Percentiles rank a stretch among this genome's conserved stretches.
Evolutionary conservation across 2,797 vertebrate species (phyloP).

Genomic region (Sebastes minor): DNA sequence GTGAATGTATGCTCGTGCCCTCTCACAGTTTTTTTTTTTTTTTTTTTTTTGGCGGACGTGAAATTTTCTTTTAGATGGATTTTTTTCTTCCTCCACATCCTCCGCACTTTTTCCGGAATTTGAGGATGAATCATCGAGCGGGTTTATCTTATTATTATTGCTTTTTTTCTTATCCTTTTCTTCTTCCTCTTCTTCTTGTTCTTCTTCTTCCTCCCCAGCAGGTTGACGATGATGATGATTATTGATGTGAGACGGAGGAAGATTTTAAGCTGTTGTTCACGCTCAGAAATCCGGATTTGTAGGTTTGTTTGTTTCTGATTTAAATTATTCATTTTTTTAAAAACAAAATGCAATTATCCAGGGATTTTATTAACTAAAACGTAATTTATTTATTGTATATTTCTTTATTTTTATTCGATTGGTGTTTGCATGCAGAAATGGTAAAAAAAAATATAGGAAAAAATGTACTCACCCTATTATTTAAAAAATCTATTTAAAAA

Average conservation of each 20-base stretch:
- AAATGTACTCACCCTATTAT: neutral
- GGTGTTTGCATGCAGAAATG: neutral
- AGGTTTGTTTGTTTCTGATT: constrained; percentile 68
- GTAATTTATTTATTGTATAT: neutral
- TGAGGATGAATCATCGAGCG: constrained; percentile 14
- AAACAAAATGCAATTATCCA: neutral
- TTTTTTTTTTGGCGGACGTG: neutral
- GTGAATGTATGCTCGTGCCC: constrained; percentile 3
- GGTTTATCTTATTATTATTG: neutral
- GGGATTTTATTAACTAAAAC: neutral
- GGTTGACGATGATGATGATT: constrained; percentile 32
- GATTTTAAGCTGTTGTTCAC: constrained; percentile 8
- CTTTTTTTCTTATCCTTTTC: neutral
- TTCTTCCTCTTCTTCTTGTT: too few species aligned
- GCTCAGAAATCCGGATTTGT: constrained; percentile 39
- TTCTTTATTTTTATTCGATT: neutral
- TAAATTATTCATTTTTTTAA: neutral
- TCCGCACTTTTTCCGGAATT: neutral
- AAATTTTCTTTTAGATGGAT: constrained; percentile 33
- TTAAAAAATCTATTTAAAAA: neutral
- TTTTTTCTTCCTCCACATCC: neutral
- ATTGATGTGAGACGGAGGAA: constrained; percentile 9
- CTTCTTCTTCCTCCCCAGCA: constrained; percentile 9
- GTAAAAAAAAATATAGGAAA: neutral
- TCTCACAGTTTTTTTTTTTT: neutral